phyloP scores from a whole-genome alignment of 2,797 vertebrate species.

The Pseudotriccus pelzelni region DNA sequence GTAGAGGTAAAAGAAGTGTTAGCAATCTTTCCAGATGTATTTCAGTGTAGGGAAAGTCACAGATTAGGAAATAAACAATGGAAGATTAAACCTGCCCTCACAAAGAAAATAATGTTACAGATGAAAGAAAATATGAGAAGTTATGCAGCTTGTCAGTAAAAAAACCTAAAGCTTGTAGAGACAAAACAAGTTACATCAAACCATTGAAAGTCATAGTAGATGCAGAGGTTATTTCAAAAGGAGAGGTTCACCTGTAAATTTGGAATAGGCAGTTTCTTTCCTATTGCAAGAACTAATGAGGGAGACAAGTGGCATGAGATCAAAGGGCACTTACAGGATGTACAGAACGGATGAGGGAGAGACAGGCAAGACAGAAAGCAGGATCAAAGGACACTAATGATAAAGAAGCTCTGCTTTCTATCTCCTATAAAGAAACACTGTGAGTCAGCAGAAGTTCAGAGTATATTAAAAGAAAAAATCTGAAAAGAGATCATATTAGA shows the following conservation, averaged over 20 bases:
- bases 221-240: background rate
- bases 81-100: background rate
- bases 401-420: slow-evolving; percentile 23
- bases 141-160: background rate
- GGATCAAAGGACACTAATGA: slow-evolving; percentile 47
- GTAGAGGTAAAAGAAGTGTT: background rate
- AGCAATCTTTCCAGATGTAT: background rate
- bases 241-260: background rate
- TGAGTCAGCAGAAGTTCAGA: slow-evolving; percentile 55
- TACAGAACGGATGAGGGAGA: background rate
- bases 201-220: background rate
- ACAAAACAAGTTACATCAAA: background rate
- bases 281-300: background rate
- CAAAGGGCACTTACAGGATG: slow-evolving; percentile 30
- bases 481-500: slow-evolving; percentile 17
- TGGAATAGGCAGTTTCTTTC: background rate
- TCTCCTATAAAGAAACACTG: background rate
- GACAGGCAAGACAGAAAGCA: background rate
- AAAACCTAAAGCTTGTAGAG: background rate
- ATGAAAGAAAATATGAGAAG: background rate
- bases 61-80: background rate
- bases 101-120: background rate
- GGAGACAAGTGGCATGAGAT: slow-evolving; percentile 14
- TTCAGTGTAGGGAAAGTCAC: background rate
- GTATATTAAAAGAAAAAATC: background rate